Conservation (phyloP, 1,140 invertebrate genomes). For the Chironomus tepperi region DNA sequence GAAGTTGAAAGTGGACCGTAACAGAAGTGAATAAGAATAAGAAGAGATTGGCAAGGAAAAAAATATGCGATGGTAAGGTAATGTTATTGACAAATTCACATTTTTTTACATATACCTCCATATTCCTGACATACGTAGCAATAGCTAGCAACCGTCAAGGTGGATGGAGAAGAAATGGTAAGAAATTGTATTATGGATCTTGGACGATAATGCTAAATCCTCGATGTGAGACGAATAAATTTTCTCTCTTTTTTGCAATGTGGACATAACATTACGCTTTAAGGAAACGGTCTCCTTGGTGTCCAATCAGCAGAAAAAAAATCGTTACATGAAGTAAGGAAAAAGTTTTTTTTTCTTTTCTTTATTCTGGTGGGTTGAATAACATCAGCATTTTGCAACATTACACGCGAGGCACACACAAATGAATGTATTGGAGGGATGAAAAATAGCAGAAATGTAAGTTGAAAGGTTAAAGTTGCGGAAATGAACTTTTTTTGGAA, state of each 20-base stretch:
- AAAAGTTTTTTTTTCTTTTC: not conserved
- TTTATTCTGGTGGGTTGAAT: slow-evolving; percentile 17
- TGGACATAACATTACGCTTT: slow-evolving; percentile 22
- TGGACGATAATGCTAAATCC: slow-evolving; percentile 23
- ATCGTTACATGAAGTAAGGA: not conserved
- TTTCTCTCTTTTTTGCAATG: not conserved
- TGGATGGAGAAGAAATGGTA: not conserved
- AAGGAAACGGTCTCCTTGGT: slow-evolving; percentile 18
- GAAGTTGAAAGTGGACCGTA: slow-evolving; percentile 16
- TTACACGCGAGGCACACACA: slow-evolving; percentile 16
- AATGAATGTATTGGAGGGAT: not conserved
- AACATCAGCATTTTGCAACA: slow-evolving; percentile 23
- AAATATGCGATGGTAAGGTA: not conserved
- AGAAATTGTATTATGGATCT: slow-evolving; percentile 21
- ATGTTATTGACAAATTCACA: slow-evolving; percentile 23
- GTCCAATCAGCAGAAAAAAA: slow-evolving; percentile 22
- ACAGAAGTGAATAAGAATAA: not conserved
- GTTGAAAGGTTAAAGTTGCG: too few relatives aligned
- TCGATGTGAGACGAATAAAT: slow-evolving; percentile 23
- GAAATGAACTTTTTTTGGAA: too few relatives aligned
- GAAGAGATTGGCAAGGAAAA: not conserved
- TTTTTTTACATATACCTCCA: not conserved
- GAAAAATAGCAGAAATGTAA: too few relatives aligned
- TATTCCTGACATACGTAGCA: not conserved
- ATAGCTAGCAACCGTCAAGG: not conserved